Base-by-base conservation (phyloP, 2,113 vertebrate genomes). In the Amphiprion ocellaris region DNA sequence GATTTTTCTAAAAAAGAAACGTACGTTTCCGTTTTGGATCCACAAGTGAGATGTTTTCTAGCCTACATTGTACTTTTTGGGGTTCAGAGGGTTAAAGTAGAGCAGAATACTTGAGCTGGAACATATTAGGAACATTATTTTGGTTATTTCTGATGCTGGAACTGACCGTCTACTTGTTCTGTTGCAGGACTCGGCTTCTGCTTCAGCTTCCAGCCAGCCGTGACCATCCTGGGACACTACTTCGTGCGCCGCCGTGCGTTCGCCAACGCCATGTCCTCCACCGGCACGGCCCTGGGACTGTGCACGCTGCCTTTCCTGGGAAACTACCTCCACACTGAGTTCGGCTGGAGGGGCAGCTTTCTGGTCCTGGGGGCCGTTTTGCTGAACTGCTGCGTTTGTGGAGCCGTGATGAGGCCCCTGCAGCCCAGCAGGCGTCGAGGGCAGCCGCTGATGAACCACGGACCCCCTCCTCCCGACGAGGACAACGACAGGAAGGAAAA, bases 331-430 rank as follows among this genome's bases (percentile, higher is more conserved):
- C 92, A 97, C 92, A 91, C 91, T 1, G 82, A 94, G 44, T 91
- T 97, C 55, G 97, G 97, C 55, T 99, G 98, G 98, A 96, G 97
- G 81, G 97, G 97, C 0, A 95, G 96, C 72, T 99, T 99, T 79
- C 94, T 98, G 0, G 86, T 99, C 58, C 93, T 98, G 28, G 97
- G 97, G 0, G 97, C 95, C 19, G 83, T 98, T 2, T 66, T 98
- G 16, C 88, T 99, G 5, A 98, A 98, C 90, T 94, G 96, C 87
- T 98, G 97, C 2, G 96, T 97, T 19, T 97, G 95, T 10, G 98
- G 98, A 3, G 96, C 98, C 0, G 82, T 98, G 54, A 95, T 98
- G 96, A 96, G 97, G 86, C 98, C 97, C 0, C 85, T 98, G 16
- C 69, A 79, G 74, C 67, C 84, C 14, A 69, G 44, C 1, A 85